Evolutionary conservation across 1,140 invertebrate genomes (phyloP).

Genomic region (Coptotermes formosanus): DNA sequence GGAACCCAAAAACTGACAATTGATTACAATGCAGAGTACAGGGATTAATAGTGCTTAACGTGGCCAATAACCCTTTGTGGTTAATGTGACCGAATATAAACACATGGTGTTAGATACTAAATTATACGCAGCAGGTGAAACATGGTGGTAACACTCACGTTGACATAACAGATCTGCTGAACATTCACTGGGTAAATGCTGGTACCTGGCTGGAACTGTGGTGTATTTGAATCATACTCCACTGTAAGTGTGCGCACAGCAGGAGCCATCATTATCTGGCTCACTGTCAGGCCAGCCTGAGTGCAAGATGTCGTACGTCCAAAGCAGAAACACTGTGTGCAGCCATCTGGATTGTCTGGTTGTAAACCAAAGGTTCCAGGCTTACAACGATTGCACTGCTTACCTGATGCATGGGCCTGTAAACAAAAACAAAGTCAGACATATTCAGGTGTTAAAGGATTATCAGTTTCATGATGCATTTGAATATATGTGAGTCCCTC

Average conservation of each 20-base stretch:
- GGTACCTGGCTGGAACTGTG: conserved; percentile 38
- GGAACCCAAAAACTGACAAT: no score
- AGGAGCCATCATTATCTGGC: conserved; percentile 62
- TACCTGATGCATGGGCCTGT: conserved; percentile 74
- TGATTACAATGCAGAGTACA: no score
- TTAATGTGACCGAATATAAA: no score
- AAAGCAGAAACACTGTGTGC: conserved; percentile 89
- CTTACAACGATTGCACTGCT: conserved; percentile 80
- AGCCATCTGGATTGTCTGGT: conserved; percentile 70
- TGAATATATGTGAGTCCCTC: no score
- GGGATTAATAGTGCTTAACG: no score
- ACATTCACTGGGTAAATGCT: conserved; percentile 42
- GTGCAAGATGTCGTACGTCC: conserved; percentile 72
- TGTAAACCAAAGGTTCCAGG: conserved; percentile 80
- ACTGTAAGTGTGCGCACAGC: conserved; percentile 55
- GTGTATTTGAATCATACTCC: conserved; percentile 47
- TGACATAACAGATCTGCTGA: not conserved
- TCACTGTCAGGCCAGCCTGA: conserved; percentile 75
- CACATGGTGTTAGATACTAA: no score
- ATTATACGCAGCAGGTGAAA: no score
- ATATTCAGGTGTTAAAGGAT: no score
- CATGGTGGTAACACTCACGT: no score
- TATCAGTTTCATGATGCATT: no score
- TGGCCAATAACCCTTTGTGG: no score
- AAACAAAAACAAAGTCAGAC: not conserved